Evolutionary conservation across 2,113 vertebrate species (phyloP), one percentile per base, ranked within the genome.

Genomic region (Ophiodon elongatus): DNA sequence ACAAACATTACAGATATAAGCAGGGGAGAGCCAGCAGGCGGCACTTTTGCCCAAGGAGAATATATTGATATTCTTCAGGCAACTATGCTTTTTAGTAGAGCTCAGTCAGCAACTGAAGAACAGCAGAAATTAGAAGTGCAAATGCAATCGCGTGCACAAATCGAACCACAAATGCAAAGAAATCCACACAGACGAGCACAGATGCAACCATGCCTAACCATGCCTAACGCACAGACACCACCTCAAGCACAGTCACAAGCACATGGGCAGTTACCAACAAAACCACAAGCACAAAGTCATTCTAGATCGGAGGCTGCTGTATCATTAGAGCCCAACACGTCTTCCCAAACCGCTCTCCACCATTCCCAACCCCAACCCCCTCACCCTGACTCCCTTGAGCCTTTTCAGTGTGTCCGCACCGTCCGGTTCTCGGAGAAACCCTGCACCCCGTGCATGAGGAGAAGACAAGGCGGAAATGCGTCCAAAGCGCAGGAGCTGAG

Each of bases 41-140:
- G 31, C 8, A 3, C 25, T 67, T 10, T 60, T 41, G 57, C 75
- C 41, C 96, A 96, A 57, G 96, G 96, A 14, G 97, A 97, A 25
- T 97, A 98, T 0, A 96, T 97, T 71, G 95, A 97, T 47, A 93
- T 97, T 31, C 67, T 96, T 75, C 95, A 96, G 50, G 89, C 90
- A 59, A 80, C 85, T 13, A 83, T 90, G 90, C 90, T 94, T 70
- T 93, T 93, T 80, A 69, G 79, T 57, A 68, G 62, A 67, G 71
- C 66, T 64, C 83, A 88, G 59, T 31, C 77, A 23, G 23, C 54
- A 17, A 33, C n/a, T 27, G 63, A 80, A 21, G 80, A 81, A 63
- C 76, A 81, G 21, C 77, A 86, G n/a, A 79, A 86, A 52, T 54
- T 45, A 71, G 79, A 82, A 25, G n/a, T 41, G 67, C 71, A 85